Evolutionary conservation across 2,888 invertebrate genomes (phyloP), one percentile per base, ranked within the genome.

Genomic region (Leptinotarsa haldemani): DNA sequence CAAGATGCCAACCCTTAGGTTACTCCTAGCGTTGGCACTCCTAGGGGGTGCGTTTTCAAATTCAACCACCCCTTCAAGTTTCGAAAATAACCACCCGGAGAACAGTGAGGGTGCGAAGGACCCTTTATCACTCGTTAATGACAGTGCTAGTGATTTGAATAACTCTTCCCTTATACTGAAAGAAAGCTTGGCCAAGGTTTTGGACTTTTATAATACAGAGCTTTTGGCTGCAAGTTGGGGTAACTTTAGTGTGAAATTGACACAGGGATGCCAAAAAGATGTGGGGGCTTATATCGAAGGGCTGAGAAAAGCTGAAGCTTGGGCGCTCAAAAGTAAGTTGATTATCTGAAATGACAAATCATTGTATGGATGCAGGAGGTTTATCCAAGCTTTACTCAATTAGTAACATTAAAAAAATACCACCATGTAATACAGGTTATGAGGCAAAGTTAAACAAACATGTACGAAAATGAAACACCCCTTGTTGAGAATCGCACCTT

Each of bases 261-360:
- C 87, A 3, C 87, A 88, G 0, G 86, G 87, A 56, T 93, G 94
- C 82, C 86, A 86, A 65, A 86, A 86, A 46, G 90, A 93, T 78
- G 86, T 93, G 87, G 89, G 91, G 80, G 85, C 87, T 52, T 93
- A 92, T 83, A 88, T 93, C 56, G 87, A 88, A 15, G 92, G 91
- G 1, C 87, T 94, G 50, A 84, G 85, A 71, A 88, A 88, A 65
- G 90, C 90, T 69, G 88, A 90, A 69, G 88, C 91, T 13, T 94
- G 94, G 94, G 93, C 94, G 7, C 89, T 93, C 64, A 93, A 93
- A 87, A 92, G 93, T 94, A 86, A 93, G 93, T 80, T 16, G 9
- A 12, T 25, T 16, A 5, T 50, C 58, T 12, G 18, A 46, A 46
- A n/a, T 65, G 13, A 40, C 5, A 40, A 9, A 40, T 40, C 40